Evolutionary conservation across 2,888 invertebrate species (phyloP).

Genomic region (Cryptus armator): DNA sequence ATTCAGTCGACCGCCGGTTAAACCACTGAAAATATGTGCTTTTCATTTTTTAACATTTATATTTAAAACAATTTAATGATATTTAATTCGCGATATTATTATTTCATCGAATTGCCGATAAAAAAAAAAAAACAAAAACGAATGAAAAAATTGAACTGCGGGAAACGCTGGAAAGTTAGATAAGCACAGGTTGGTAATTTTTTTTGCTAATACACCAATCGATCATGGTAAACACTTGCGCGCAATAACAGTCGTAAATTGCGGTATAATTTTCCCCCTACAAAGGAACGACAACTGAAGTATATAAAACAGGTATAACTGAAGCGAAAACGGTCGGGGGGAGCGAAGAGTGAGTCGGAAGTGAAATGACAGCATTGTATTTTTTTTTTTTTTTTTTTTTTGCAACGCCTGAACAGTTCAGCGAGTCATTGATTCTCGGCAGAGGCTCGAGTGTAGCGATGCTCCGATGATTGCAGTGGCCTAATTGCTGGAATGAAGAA

Average conservation of each 20-base stretch:
- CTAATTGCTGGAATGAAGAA: conserved; percentile 39
- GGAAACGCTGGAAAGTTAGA: background rate
- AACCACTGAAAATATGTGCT: background rate
- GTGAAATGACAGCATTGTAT: background rate
- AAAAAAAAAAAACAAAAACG: background rate
- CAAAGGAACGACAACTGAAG: background rate
- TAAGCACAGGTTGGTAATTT: background rate
- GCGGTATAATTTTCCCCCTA: background rate
- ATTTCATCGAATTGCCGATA: background rate
- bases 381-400: conserved; percentile 27
- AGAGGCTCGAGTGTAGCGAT: conserved; percentile 27
- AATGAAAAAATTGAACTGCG: background rate
- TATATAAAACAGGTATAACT: background rate
- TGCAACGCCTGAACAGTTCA: conserved; percentile 13
- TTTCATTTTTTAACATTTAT: conserved; percentile 1
- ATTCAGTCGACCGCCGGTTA: background rate
- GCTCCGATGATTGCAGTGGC: conserved; percentile 49
- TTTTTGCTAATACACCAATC: background rate
- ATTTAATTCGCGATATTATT: too few species aligned
- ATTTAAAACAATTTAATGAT: background rate
- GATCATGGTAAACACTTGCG: background rate
- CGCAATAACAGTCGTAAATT: background rate
- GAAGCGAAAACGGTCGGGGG: background rate
- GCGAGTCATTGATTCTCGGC: conserved; percentile 24
- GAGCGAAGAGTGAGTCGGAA: conserved; percentile 13